Conservation (phyloP, 2,888 invertebrate species). For the Polyommatus iphigenia region DNA sequence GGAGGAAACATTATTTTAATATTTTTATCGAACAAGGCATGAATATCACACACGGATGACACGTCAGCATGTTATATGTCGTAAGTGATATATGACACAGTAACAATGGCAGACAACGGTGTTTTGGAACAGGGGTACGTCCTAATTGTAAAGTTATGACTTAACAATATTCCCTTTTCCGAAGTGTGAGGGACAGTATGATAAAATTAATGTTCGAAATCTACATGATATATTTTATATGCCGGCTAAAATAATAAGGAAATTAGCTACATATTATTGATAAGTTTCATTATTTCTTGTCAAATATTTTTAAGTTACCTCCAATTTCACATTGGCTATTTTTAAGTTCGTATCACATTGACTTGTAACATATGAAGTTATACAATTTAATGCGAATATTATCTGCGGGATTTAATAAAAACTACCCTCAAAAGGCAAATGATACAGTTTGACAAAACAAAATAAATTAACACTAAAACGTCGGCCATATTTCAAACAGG, state of each 20-base stretch:
- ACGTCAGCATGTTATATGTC: slow-evolving; percentile 53
- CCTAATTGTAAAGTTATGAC: slow-evolving; percentile 75
- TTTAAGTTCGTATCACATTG: background rate
- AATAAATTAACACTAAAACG: slow-evolving; percentile 29
- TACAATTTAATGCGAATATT: background rate
- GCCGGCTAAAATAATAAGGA: background rate
- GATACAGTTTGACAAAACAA: slow-evolving; percentile 25
- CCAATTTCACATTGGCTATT: background rate
- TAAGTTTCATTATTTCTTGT: background rate
- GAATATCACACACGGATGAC: slow-evolving; percentile 48
- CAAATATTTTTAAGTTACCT: background rate
- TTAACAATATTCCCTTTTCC: slow-evolving; percentile 61
- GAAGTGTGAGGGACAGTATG: background rate
- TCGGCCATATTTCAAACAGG: slow-evolving; percentile 32
- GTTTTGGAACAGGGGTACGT: slow-evolving; percentile 50
- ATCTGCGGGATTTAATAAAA: slow-evolving; percentile 8
- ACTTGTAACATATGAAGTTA: background rate
- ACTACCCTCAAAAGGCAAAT: background rate
- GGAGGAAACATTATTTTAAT: background rate
- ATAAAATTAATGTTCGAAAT: background rate
- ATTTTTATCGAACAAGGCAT: background rate
- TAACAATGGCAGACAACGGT: slow-evolving; percentile 69
- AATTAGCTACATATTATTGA: background rate
- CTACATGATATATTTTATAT: background rate
- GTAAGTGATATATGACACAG: slow-evolving; percentile 46